Base-by-base conservation (phyloP, 1,140 invertebrate genomes). In the Anoplophora glabripennis region DNA sequence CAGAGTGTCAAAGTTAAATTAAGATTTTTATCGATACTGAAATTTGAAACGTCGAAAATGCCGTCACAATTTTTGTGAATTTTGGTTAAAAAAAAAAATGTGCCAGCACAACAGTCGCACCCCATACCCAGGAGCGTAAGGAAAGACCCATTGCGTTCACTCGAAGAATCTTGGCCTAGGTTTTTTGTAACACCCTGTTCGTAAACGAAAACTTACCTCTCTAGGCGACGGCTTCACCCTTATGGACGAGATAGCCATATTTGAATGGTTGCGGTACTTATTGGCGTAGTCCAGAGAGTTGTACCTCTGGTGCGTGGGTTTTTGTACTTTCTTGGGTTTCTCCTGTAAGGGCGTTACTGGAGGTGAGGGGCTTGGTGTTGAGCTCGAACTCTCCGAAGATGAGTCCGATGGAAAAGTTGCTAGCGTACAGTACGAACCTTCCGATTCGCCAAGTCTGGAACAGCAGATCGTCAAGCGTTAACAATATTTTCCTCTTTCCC, bases 381-480 rank as follows among this genome's bases (percentile, higher is more conserved):
- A 61, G 41, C 56, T 56, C 12, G 70, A 63, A 9, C 65, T 63
- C 14, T 67, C 63, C 21, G 63, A 69, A 15, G 69, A 69, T 18
- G 66, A 68, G 45, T 59, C 57, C 54, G 68, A 68, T 21, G 71
- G 61, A 49, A 75, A 75, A 57, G 73, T 73, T 69, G 73, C 73
- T 73, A 75, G 63, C 53, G 73, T 75, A 69, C 73, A 75, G 63
- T 75, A 75, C 71, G 73, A 75, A 71, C 73, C 73, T 73, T 75
- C 73, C 40, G 72, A 73, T 73, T 75, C 73, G 72, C 73, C 73
- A 36, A 75, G 70, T 65, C 73, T 75, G 57, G 1, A 64, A 64
- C 21, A 28, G 21, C 21, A 28, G 21, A 28, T 28, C 21, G 21
- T 28, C 5, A 28, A 28, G 21, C 5, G 5, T 28, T 3, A 28